Evolutionary conservation across 1,140 invertebrate species (phyloP), one percentile per base, ranked within the genome.

Genomic region (Maniola jurtina): DNA sequence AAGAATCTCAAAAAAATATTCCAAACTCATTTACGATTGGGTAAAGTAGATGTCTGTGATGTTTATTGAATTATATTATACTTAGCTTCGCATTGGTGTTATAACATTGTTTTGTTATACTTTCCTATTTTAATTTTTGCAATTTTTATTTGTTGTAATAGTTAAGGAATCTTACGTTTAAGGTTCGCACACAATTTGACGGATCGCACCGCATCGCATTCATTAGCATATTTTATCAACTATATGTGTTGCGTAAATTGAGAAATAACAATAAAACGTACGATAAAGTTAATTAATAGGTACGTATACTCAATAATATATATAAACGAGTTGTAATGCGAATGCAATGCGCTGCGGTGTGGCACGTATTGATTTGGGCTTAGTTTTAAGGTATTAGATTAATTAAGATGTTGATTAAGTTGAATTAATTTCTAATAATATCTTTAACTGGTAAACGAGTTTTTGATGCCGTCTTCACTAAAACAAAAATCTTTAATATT

Each of bases 21-120:
- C 65, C 72, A 71, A 61, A 81, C 72, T 86, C 76, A 83, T 81
- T 77, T 74, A 77, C 48, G 64, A 74, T 77, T 81, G 83, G 74
- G 69, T 83, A 73, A 77, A 71, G 76, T 86, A 87, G 84, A 70
- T 81, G 76, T 85, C 83, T 89, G 85, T 87, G 84, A 89, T 89
- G 81, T 82, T 86, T 72, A 72, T 79, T 84, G 67, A 80, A 76
- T 82, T 81, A 57, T 59, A 62, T 68, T 59, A 62, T 68, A 52
- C 10, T 25, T 52, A 75, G 73, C 56, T 80, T 83, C 79, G 68
- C 81, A 71, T 81, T 83, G 65, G 66, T 81, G 75, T 80, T 79
- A 74, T 77, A 66, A 8, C 65, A 64, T 42, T 77, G 57, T 56
- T 75, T 76, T 78, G 68, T 76, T 74, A 62, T 72, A 61, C 70